Conservation (phyloP, 2,797 vertebrate genomes). For the Anguilla megastoma region DNA sequence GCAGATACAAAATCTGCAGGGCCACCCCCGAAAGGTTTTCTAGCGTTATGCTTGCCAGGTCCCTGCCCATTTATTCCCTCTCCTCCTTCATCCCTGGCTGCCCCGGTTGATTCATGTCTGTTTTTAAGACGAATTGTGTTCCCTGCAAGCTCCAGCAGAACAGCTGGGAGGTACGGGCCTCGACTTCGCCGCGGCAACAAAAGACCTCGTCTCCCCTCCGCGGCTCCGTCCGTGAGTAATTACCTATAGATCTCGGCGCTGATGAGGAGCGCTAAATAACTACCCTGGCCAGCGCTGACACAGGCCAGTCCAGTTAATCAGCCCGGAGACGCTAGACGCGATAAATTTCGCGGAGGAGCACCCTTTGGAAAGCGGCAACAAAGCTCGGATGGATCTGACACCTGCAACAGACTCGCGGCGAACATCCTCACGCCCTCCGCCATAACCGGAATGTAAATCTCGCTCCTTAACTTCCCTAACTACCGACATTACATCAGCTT, state of each 20-base stretch:
- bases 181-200: background rate
- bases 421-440: background rate
- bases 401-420: background rate
- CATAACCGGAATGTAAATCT: constrained; percentile 9
- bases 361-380: background rate
- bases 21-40: background rate
- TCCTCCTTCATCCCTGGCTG: background rate
- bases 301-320: constrained; percentile 18
- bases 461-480: background rate
- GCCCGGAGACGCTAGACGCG: background rate
- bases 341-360: background rate
- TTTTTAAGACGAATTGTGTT: constrained; percentile 8
- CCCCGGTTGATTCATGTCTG: background rate
- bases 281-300: background rate
- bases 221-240: constrained; percentile 8
- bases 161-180: constrained; percentile 6
- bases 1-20: background rate
- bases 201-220: constrained; percentile 15
- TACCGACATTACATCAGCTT: background rate
- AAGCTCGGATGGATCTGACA: constrained; percentile 4
- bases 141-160: background rate
- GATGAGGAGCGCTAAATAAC: constrained; percentile 16
- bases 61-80: background rate
- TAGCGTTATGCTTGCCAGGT: background rate
- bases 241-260: constrained; percentile 5